These are phyloP conservation scores for Phymanthus crucifer DNA, from an alignment of 92 coral and sea anemone genomes.

Conservation along the genomic window DNA sequence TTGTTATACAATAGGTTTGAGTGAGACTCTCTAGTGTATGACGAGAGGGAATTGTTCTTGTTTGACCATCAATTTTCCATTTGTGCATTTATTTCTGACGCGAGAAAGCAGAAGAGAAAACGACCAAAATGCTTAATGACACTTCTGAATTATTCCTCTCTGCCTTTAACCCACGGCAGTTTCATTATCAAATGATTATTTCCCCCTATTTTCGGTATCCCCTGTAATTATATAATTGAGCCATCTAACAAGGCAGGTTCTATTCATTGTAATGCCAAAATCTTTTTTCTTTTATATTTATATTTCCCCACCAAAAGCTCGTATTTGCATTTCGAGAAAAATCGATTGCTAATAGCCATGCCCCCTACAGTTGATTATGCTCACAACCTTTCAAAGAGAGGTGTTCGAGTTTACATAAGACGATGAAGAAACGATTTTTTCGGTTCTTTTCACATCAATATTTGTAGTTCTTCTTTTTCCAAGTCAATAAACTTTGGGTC, in stretches of 20 bases:
- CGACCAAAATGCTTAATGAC: neutral
- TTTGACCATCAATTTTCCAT: neutral
- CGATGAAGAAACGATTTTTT: neutral
- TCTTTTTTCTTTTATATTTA: neutral
- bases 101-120: neutral
- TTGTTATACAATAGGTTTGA: neutral
- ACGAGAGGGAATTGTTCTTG: neutral
- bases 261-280: neutral
- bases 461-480: neutral
- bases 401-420: neutral
- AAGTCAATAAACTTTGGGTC: neutral
- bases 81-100: neutral
- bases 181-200: neutral
- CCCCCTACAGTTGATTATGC: neutral
- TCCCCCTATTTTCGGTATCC: neutral
- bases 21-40: neutral
- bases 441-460: neutral
- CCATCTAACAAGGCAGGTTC: neutral
- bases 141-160: neutral
- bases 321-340: neutral
- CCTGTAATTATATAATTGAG: neutral
- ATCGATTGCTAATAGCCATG: neutral
- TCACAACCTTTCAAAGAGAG: neutral
- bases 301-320: neutral
- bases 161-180: neutral